A percentile compares a stretch with the other conserved stretches of the same genome.
Conservation (phyloP, 2,113 vertebrate genomes). For the Hypomesus transpacificus region DNA sequence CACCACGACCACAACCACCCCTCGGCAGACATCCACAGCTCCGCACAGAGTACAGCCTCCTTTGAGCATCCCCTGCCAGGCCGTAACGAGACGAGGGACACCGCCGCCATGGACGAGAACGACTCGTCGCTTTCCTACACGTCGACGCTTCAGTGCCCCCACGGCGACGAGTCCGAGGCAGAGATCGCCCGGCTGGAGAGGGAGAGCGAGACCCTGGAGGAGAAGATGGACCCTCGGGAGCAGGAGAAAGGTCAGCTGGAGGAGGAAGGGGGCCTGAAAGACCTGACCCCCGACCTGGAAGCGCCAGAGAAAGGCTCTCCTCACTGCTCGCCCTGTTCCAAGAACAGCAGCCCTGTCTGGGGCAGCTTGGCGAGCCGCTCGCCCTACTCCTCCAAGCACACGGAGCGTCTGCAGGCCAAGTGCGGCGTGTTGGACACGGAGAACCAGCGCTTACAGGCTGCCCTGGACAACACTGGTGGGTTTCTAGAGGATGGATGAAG, state of each 20-base stretch:
- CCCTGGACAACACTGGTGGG: slow-evolving; percentile 69
- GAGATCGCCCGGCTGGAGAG: slow-evolving; percentile 7
- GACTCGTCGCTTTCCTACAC: background rate
- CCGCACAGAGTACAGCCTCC: background rate
- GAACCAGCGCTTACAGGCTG: slow-evolving; percentile 68
- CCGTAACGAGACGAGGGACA: background rate
- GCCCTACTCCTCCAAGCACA: slow-evolving; percentile 61
- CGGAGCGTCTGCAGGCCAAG: slow-evolving; percentile 63
- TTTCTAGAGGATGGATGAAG: background rate
- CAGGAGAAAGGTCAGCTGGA: slow-evolving; percentile 79
- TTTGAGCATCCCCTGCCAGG: background rate
- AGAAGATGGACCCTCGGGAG: slow-evolving; percentile 55
- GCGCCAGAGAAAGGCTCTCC: slow-evolving; percentile 73
- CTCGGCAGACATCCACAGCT: background rate
- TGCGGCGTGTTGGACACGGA: slow-evolving; percentile 57
- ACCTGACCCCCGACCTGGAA: slow-evolving; percentile 61
- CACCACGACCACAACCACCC: slow-evolving; percentile 26
- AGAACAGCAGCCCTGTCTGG: slow-evolving; percentile 38
- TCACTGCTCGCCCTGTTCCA: slow-evolving; percentile 30
- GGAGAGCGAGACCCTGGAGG: slow-evolving; percentile 58
- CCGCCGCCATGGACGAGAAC: background rate
- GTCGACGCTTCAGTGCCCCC: background rate
- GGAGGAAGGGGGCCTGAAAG: slow-evolving; percentile 62
- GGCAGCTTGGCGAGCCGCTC: slow-evolving; percentile 61
- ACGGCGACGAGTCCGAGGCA: background rate